Base-by-base conservation (phyloP, 2,888 invertebrate species). In the Acrobasis suavella region DNA sequence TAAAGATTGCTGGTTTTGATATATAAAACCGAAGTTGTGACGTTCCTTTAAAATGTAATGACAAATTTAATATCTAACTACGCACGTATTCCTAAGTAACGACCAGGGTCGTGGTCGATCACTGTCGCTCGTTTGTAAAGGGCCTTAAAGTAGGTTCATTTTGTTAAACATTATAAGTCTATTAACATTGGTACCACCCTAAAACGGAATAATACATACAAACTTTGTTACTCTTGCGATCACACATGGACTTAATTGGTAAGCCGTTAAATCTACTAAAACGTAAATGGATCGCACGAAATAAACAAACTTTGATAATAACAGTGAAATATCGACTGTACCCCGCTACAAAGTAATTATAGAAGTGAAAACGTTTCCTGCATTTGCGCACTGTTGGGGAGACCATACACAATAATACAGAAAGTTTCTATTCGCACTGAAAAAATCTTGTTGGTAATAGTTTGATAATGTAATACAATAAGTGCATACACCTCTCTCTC, bases 1-100 rank as follows among this genome's bases (percentile, higher is more conserved):
- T 76, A 81, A 81, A 80, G 77, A 79, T 78, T 70, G 66, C 52
- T 61, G 65, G 62, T 66, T 60, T 69, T 73, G 76, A 78, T 83
- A 46, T 6, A n/a, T 46, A 14, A 46, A n/a, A n/a, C n/a, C 46
- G 1, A 42, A 14, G 1, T 42, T 42, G 14, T 42, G 10, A 10
- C 10, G 12, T 10, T 12, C 42, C 12, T 42, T 42, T 42, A 10
- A 42, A 42, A 42, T 42, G 3, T 14, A 39, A 42, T 42, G 42
- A 12, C 42, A 42, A 39, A 39, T 10, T 1, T 42, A 42, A 42
- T 42, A 8, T 0, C 32, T 32, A 32, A 32, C 32, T 32, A 32
- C 7, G 7, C 7, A 8, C 32, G 32, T 32, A 22, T 22, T 22
- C 22, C n/a, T n/a, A 22, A 22, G 22, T 22, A 22, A 22, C 1